Base-by-base conservation (phyloP, 1,140 invertebrate species). In the Glossosoma conforme region DNA sequence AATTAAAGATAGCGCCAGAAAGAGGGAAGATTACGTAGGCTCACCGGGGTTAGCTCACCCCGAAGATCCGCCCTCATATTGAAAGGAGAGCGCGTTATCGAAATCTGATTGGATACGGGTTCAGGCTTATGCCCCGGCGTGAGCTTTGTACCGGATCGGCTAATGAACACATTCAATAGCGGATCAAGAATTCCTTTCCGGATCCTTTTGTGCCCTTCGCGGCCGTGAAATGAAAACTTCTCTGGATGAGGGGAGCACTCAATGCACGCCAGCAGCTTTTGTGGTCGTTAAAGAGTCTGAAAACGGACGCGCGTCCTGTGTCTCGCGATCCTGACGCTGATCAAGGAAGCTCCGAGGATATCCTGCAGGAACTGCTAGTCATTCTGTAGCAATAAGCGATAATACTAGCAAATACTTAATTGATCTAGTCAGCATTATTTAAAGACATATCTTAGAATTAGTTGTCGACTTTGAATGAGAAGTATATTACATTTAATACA, bases 31-130 rank as follows among this genome's bases (percentile, higher is more conserved):
- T 47, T 47, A 41, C 38, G 37, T 22, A 18, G 20, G 37, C 46
- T 36, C 37, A 38, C 41, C n/a, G n/a, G 25, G 6, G n/a, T n/a
- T 28, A n/a, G 25, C 6, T 8, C n/a, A n/a, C 6, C 6, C 6
- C n/a, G 25, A 28, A 28, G 6, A 28, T 28, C 19, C 15, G 44
- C 44, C 19, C 15, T 40, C 25, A 40, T 46, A 52, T 56, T 56
- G 54, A 56, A 56, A 56, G 48, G 30, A 20, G 48, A 48, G 45
- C 42, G 50, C 55, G 50, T 52, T 57, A 57, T 57, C 55, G 55
- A 53, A 57, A 57, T 57, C 55, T 50, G 55, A 57, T 57, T 57
- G 50, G 55, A 50, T 49, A 45, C 50, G 45, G 50, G 44, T 33
- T 33, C 35, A 25, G 30, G 24, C 14, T 30, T 36, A 52, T 33